Evolutionary conservation across 2,888 invertebrate species (phyloP), one percentile per base, ranked within the genome.

Genomic region (Chromoteleia sp.): DNA sequence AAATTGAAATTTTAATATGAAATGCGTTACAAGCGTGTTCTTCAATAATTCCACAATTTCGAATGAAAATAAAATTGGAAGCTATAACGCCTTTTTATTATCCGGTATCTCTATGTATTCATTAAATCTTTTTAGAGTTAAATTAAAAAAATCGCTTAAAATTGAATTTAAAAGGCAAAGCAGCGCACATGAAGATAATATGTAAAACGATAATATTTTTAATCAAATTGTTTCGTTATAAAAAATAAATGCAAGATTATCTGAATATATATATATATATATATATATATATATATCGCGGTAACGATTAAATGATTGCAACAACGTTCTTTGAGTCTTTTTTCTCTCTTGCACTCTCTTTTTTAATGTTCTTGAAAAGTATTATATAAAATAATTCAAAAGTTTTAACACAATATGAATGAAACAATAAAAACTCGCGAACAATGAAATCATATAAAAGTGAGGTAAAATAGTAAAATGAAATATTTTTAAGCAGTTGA

Each of bases 341-440:
- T 52, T 52, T n/a, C 17, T 19, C 10, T 30, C 10, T 12, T 3
- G 8, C 5, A 0, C 6, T 45, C 43, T 25, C 14, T 39, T 19
- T 73, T 54, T 54, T 14, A 17, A 14, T 45, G 39, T 39, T 59
- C 59, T 50, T 43, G n/a, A 41, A 59, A 75, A 56, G 75, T 52
- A 59, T 67, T 59, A 52, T 36, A 59, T 50, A 50, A 56, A 65
- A 67, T 65, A 67, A 67, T 75, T 67, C 43, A 30, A 17, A 75
- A 75, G 59, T 75, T 67, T 75, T 43, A 74, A 52, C 58, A 59
- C 75, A 52, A 68, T 59, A 68, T 68, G 15, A 76, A 52, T 50
- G 45, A 67, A 75, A 59, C 58, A 76, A 76, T 76, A 76, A 76
- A 76, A 76, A 68, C 30, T 41, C 17, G n/a, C n/a, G 6, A 59